Evolutionary conservation across 2,888 invertebrate genomes (phyloP).

Genomic region (Cryptophagus acutangulus): DNA sequence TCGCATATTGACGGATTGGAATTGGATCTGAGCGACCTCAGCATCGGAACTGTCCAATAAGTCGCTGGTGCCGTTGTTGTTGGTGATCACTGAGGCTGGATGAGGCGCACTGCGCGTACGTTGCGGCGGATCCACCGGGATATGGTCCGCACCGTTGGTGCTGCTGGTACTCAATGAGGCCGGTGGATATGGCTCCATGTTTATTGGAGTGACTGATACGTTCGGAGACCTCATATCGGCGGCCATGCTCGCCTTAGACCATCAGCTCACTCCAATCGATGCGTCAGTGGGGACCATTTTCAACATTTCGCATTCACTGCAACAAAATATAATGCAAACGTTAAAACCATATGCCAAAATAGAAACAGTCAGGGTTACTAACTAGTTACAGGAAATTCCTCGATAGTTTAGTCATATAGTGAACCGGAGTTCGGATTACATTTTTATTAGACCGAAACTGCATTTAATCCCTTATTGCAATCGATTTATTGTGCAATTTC

Average conservation of each 20-base stretch:
- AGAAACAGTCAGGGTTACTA: too few relatives aligned
- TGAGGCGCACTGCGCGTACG: slow-evolving; percentile 31
- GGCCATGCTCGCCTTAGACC: slow-evolving; percentile 42
- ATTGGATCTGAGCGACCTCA: slow-evolving; percentile 76
- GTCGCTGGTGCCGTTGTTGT: slow-evolving; percentile 28
- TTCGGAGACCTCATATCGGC: slow-evolving; percentile 51
- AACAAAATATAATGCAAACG: slow-evolving; percentile 22
- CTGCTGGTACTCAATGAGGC: slow-evolving; percentile 17
- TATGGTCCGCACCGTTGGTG: slow-evolving; percentile 18
- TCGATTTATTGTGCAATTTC: too few relatives aligned
- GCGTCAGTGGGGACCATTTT: slow-evolving; percentile 23
- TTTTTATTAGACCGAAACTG: too few relatives aligned
- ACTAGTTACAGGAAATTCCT: too few relatives aligned
- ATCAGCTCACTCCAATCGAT: slow-evolving; percentile 43
- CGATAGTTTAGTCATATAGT: too few relatives aligned
- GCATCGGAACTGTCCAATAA: slow-evolving; percentile 66
- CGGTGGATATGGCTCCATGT: slow-evolving; percentile 50
- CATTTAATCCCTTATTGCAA: too few relatives aligned
- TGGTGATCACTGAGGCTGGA: slow-evolving; percentile 28
- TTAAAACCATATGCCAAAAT: too few relatives aligned
- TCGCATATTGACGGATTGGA: slow-evolving; percentile 50
- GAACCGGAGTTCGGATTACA: too few relatives aligned
- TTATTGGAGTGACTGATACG: slow-evolving; percentile 78
- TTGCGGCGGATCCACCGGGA: slow-evolving; percentile 29
- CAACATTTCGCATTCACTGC: slow-evolving; percentile 21